Conservation (phyloP, 23 tunicate species). For the Clavelina lepadiformis region DNA sequence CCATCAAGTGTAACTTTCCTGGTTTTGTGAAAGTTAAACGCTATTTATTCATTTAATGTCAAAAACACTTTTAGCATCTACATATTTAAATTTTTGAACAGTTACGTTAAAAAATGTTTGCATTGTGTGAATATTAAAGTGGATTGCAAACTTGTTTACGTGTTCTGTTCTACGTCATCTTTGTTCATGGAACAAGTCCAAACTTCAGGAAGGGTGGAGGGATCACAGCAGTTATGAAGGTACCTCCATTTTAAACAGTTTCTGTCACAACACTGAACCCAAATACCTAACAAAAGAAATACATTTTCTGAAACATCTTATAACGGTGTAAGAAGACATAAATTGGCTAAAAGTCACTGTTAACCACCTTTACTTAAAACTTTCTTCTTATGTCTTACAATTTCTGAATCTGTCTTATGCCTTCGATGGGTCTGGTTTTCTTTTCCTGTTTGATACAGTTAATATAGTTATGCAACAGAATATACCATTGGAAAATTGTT, state of each 20-base stretch:
- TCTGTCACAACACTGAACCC: constrained; percentile 77
- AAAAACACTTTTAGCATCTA: too few relatives aligned
- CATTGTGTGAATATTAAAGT: too few relatives aligned
- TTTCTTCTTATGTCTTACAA: constrained; percentile 2
- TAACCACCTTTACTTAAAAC: constrained; percentile 8
- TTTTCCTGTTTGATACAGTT: not conserved
- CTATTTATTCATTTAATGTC: not conserved
- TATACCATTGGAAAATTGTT: too few relatives aligned
- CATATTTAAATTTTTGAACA: too few relatives aligned
- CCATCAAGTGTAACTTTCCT: too few relatives aligned
- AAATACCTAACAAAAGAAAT: constrained; percentile 33
- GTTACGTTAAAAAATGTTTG: too few relatives aligned
- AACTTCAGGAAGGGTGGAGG: constrained; percentile 38
- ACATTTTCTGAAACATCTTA: not conserved
- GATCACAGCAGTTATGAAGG: constrained; percentile 59
- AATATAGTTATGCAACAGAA: too few relatives aligned
- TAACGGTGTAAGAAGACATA: not conserved
- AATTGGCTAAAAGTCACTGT: not conserved
- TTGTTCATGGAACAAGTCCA: constrained; percentile 83
- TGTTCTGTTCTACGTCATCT: constrained; percentile 35
- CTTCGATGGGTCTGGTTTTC: not conserved
- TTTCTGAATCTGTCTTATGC: constrained; percentile 4
- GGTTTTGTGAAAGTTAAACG: too few relatives aligned
- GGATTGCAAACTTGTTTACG: constrained; percentile 12
- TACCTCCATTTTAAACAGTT: constrained; percentile 83